Evolutionary conservation across 2,113 vertebrate species (phyloP), one percentile per base, ranked within the genome.

Genomic region (Nerophis ophidion): DNA sequence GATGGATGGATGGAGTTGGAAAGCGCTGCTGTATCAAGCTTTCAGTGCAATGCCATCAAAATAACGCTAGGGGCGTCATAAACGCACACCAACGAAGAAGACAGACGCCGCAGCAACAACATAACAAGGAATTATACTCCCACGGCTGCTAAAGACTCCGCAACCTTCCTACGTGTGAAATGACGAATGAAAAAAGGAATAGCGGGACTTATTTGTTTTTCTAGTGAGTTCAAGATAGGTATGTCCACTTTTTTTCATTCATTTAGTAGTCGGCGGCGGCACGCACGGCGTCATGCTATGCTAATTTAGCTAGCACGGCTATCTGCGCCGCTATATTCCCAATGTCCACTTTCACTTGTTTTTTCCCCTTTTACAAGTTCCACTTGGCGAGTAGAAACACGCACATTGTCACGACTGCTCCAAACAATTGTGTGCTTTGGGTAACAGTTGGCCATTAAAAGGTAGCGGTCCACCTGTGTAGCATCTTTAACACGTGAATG

Each of bases 201-300:
- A 62, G 11, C n/a, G 5, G n/a, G 6, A 7, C 16, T 42, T 56
- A n/a, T 19, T 12, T 54, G 36, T 19, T 68, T 57, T 44, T 33
- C 50, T 66, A 63, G 38, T 66, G 54, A 68, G 52, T 69, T 65
- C 72, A 65, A 56, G 6, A 64, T 75, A 71, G 81, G 84, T 86
- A 82, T 13, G 84, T 80, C 9, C 6, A 38, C 36, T 4, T 58
- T 13, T 49, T 77, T 79, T 76, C 19, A 68, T 73, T 82, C 50
- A 74, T 1, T 0, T 1, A 19, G 9, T 0, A 1, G 1, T 2
- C n/a, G 16, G 15, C 6, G 5, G 16, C 16, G 34, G 63, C 62
- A 51, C 33, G 7, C 8, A 56, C 49, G 34, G 16, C 44, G 16
- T 46, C 54, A 33, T 68, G 64, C 68, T 42, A 59, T 44, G 40